Evolutionary conservation across 2,113 vertebrate species (phyloP).

Genomic region (Grantiella picta): DNA sequence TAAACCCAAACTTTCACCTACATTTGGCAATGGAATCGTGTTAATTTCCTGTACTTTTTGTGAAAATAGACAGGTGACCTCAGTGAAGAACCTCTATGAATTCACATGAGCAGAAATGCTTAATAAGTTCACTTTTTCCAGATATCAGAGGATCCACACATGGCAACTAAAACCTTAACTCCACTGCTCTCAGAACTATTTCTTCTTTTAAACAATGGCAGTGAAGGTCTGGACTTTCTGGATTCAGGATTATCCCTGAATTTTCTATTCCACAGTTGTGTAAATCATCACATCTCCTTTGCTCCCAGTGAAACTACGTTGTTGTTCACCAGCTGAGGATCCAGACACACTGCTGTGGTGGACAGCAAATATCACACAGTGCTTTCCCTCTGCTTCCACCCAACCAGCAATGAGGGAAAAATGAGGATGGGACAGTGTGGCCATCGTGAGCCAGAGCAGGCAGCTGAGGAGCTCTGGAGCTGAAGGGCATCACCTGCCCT

Average conservation of each 20-base stretch:
- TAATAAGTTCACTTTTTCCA: not conserved
- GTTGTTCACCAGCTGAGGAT: not conserved
- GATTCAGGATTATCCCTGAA: no score
- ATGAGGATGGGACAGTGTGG: not conserved
- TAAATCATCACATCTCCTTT: not conserved
- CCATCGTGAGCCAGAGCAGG: not conserved
- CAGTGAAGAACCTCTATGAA: not conserved
- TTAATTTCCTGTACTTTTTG: not conserved
- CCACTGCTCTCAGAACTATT: not conserved
- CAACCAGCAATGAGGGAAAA: not conserved
- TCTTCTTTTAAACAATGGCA: not conserved
- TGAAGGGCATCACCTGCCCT: not conserved
- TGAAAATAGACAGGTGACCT: not conserved
- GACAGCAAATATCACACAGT: rapidly evolving
- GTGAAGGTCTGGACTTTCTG: not conserved
- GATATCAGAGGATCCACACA: not conserved
- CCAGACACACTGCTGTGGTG: no score
- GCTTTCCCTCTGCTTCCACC: not conserved
- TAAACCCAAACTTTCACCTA: not conserved
- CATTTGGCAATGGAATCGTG: not conserved
- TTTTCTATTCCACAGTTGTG: not conserved
- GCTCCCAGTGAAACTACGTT: not conserved
- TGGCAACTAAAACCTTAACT: not conserved
- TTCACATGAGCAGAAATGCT: not conserved
- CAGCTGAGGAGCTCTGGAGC: not conserved